Base-by-base conservation (phyloP, 2,888 invertebrate genomes). In the Orthosia gothica region DNA sequence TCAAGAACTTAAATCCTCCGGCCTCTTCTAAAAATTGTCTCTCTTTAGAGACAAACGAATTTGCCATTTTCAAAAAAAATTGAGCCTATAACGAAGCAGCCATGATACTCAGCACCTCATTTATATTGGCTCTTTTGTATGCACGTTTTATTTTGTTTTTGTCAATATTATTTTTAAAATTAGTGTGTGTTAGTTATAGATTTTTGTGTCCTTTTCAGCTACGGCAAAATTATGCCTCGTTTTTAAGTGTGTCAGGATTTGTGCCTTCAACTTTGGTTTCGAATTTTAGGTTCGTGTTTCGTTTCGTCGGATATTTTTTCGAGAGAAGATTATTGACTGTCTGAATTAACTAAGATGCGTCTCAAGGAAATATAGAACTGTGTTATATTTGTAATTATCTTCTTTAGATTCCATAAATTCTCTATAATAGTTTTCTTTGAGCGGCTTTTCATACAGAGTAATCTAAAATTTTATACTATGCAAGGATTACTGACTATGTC, bases 121-220 rank as follows among this genome's bases (percentile, higher is more conserved):
- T 81, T 79, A 62, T 83, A 81, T 89, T 88, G 90, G 90, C 91
- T 90, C 90, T 89, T 87, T 87, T 86, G 64, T 82, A 63, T 71
- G 89, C 89, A 88, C 84, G 84, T 83, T 66, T 82, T 80, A 69
- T 81, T 84, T 77, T 72, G 66, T 79, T 78, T 32, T 76, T 32
- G 49, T 63, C 58, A 65, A 61, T 26, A 20, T 66, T 52, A 2
- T 79, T 66, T 67, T 61, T 47, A 4, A 64, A 66, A 64, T 69
- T 69, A n/a, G 65, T 65, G 76, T 84, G 63, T 70, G 61, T 65
- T 81, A 81, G 76, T 65, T 54, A 32, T 74, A 74, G 58, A 55
- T 47, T 58, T 65, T 58, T 59, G 18, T 81, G 82, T 64, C 82
- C 67, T 75, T 84, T 81, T 59, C 84, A 83, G 80, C 54, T 65